Percentiles rank a stretch among this genome's conserved stretches.
phyloP scores from a whole-genome alignment of 2,113 vertebrate species.

The Sarotherodon lohbergeri region DNA sequence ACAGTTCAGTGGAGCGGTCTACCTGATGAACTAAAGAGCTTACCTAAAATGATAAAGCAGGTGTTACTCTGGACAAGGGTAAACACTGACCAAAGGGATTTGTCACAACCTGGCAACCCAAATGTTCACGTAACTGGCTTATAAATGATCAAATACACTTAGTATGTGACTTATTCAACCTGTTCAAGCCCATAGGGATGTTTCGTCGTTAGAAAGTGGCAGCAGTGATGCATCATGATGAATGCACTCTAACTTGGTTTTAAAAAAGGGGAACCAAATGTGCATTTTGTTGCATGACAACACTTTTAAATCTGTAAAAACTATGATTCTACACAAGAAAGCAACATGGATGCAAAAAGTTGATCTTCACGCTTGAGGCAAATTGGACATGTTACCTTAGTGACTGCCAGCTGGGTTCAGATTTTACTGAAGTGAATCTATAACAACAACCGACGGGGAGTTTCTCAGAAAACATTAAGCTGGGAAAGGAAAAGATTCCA shows the following conservation, averaged over 20 bases:
- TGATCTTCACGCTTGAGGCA: neutral
- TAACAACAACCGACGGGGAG: slow-evolving; percentile 19
- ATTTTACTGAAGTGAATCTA: slow-evolving; percentile 7
- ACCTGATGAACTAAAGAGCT: neutral
- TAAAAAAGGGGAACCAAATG: neutral
- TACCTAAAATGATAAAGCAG: neutral
- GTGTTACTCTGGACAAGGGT: neutral
- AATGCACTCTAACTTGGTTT: neutral
- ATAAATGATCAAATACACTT: neutral
- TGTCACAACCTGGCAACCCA: neutral
- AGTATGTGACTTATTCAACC: neutral
- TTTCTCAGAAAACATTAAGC: slow-evolving; percentile 24
- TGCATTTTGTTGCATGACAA: neutral
- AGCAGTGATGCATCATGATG: neutral
- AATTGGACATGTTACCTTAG: neutral
- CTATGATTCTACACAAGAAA: neutral
- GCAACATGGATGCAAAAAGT: neutral
- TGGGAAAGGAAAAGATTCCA: neutral
- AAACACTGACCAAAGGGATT: neutral
- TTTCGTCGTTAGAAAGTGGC: neutral
- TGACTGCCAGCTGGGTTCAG: neutral
- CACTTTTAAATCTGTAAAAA: neutral
- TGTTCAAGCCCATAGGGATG: neutral
- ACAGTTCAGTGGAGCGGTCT: neutral
- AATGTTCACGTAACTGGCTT: neutral